Percentiles rank a stretch among this genome's conserved stretches.
Conservation (phyloP, 2,888 invertebrate species). For the Folsomia manolachei region DNA sequence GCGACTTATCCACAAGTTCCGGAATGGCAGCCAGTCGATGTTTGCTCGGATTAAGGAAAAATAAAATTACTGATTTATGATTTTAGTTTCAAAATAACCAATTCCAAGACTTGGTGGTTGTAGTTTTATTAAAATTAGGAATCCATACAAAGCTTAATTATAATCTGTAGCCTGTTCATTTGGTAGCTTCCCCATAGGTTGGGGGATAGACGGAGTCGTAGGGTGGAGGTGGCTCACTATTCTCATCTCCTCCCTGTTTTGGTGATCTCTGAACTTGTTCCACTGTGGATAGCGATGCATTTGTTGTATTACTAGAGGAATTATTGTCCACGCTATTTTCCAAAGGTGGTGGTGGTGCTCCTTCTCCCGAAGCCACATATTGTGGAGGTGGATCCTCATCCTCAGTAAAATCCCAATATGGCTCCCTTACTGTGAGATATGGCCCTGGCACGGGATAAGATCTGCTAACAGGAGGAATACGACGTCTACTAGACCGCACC, state of each 20-base stretch:
- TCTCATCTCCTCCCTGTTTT: neutral
- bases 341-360: neutral
- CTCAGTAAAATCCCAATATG: slow-evolving; percentile 9
- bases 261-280: neutral
- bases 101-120: too few species aligned
- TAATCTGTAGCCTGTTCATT: too few species aligned
- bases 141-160: too few species aligned
- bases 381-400: slow-evolving; percentile 4
- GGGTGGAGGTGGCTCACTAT: slow-evolving; percentile 28
- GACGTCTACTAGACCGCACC: neutral
- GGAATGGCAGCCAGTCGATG: neutral
- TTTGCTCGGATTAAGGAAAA: neutral
- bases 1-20: neutral
- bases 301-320: too few species aligned
- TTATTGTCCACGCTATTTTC: neutral
- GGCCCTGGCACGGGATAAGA: neutral
- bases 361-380: neutral
- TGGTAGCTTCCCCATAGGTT: slow-evolving; percentile 28
- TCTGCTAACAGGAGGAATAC: neutral
- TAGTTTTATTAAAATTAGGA: too few species aligned
- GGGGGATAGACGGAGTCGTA: slow-evolving; percentile 36
- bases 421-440: neutral
- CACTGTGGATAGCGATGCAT: neutral
- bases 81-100: too few species aligned
- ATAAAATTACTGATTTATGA: too few species aligned